Conservation (phyloP, 2,888 invertebrate species). For the Cephus rjabovi region DNA sequence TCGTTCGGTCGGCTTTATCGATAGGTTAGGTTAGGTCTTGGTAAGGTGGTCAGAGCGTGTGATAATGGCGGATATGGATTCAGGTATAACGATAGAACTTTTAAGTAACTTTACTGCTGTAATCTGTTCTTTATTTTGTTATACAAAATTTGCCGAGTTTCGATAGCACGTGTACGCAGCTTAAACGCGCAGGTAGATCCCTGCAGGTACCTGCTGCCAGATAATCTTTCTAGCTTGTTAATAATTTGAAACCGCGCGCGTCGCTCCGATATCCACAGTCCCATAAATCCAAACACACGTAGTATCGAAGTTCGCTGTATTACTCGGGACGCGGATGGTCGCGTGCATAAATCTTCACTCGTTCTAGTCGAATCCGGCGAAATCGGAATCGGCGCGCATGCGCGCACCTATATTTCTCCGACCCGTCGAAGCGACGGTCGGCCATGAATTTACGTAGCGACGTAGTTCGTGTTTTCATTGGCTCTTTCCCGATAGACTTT, state of each 20-base stretch:
- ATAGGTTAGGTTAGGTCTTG: background rate
- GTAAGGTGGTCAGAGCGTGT: background rate
- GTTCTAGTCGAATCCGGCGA: background rate
- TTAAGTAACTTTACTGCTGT: background rate
- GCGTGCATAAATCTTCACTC: background rate
- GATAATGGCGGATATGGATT: background rate
- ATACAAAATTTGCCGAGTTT: background rate
- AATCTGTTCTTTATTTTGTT: background rate
- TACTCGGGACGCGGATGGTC: background rate
- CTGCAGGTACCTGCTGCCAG: background rate
- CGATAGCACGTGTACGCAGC: background rate
- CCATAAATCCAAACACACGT: background rate
- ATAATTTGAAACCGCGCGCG: background rate
- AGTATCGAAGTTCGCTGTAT: background rate
- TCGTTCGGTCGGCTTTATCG: background rate
- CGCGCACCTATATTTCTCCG: background rate
- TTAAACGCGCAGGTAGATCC: accelerated
- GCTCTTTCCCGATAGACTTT: background rate
- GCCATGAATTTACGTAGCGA: background rate
- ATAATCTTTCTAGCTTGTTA: background rate
- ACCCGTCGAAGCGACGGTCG: background rate
- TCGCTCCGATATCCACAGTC: background rate
- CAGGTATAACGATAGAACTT: background rate
- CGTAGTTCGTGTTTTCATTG: background rate
- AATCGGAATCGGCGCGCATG: background rate